Conservation (phyloP, 2,113 vertebrate species). For the Percina caprodes region DNA sequence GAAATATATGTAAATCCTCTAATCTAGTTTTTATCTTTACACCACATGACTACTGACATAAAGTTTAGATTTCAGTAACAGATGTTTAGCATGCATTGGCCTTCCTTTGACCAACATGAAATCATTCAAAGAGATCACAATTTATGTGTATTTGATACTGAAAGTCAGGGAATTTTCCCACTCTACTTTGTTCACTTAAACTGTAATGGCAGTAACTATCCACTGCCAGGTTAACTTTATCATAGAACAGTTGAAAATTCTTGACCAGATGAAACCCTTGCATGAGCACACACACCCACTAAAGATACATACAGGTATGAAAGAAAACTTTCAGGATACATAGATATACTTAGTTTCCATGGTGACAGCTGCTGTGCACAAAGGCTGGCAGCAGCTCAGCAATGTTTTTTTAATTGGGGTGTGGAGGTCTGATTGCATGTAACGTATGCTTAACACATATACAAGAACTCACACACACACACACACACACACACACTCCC, state of each 20-base stretch:
- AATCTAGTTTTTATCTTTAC: slow-evolving; percentile 22
- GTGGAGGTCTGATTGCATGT: slow-evolving; percentile 50
- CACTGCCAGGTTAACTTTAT: slow-evolving; percentile 4
- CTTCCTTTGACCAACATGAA: slow-evolving; percentile 48
- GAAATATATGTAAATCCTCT: slow-evolving; percentile 11
- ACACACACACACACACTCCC: slow-evolving; percentile 30
- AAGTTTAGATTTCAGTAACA: slow-evolving; percentile 36
- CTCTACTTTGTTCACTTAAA: slow-evolving; percentile 17
- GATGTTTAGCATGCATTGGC: slow-evolving; percentile 61
- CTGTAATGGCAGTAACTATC: slow-evolving; percentile 31
- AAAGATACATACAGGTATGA: slow-evolving; percentile 52
- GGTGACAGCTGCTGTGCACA: slow-evolving; percentile 66
- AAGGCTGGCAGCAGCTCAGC: slow-evolving; percentile 50
- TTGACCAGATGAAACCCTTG: slow-evolving; percentile 39
- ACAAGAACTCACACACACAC: slow-evolving; percentile 19
- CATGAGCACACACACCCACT: slow-evolving; percentile 35
- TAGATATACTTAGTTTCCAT: slow-evolving; percentile 77
- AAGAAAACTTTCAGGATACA: slow-evolving; percentile 62
- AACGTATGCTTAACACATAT: slow-evolving; percentile 39
- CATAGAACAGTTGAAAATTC: slow-evolving; percentile 18
- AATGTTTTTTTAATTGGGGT: slow-evolving; percentile 61
- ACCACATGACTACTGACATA: slow-evolving; percentile 18
- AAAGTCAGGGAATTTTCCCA: background rate
- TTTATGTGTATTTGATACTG: slow-evolving; percentile 28
- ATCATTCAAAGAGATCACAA: slow-evolving; percentile 39